Evolutionary conservation across 2,113 vertebrate species (phyloP), one percentile per base, ranked within the genome.

Genomic region (Sinocyclocheilus anshuiensis): DNA sequence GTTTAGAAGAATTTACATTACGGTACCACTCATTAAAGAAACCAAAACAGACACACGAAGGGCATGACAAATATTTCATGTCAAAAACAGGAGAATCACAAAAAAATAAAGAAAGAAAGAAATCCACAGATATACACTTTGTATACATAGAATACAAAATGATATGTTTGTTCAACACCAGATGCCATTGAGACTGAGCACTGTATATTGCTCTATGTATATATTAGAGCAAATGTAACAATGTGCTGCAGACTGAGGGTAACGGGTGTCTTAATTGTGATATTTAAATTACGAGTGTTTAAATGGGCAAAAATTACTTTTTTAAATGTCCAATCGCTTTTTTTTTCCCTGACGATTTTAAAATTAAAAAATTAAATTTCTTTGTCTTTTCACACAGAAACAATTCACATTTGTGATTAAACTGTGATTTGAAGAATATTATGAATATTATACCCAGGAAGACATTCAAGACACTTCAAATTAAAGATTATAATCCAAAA

Each of bases 1-100:
- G 76, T 87, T 91, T 87, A 86, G 88, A 91, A 89, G 89, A 84
- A 90, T 78, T 85, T 87, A 92, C 86, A 90, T 53, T 83, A 84
- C 90, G 72, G 84, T 80, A 89, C 80, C 90, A 90, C 90, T 92
- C 88, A 90, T 69, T 87, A 87, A 86, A 84, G 71, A 67, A 89
- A 89, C 79, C 65, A 63, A 69, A 89, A 63, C 90, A 88, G 48
- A 88, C 83, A 88, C 87, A 91, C 84, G 84, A 50, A 71, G 55
- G 76, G 84, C 86, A 90, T 77, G 87, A 86, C 39, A 84, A 74
- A 84, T 84, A 78, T 89, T n/a, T n/a, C 36, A 77, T 76, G 84
- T 75, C 53, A 10, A 77, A 55, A 69, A 81, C 20, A 22, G 26
- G 86, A 75, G 53, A 45, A 45, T 45, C 9, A 18, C 74, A 77